Percentiles rank a stretch among this genome's conserved stretches.
These are phyloP conservation scores for Jordanella pulchra DNA, from an alignment of 2,797 vertebrate species.

Conservation along the genomic window DNA sequence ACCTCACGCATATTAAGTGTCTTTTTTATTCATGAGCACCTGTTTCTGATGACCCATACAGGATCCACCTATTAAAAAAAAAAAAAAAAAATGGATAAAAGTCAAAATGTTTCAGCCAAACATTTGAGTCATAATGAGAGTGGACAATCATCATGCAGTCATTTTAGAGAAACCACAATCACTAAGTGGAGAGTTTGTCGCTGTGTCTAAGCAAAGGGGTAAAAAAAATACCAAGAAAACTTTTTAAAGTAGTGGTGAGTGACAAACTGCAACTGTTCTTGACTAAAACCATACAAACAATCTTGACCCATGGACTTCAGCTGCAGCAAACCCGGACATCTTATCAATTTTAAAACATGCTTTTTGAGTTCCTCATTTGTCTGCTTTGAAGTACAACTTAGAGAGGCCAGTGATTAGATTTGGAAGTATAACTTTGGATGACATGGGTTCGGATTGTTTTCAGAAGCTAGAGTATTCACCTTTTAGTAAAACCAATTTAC, in stretches of 20 bases:
- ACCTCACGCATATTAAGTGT: constrained; percentile 71
- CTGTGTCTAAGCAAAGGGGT: constrained; percentile 1
- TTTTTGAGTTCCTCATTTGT: constrained; percentile 23
- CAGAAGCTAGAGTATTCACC: too few species aligned
- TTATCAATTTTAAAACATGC: not conserved
- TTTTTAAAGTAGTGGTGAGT: not conserved
- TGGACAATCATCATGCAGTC: constrained; percentile 39
- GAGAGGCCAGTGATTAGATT: constrained; percentile 40
- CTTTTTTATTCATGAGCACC: constrained; percentile 79
- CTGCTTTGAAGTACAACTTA: constrained; percentile 29
- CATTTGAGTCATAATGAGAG: constrained; percentile 34
- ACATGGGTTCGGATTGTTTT: not conserved
- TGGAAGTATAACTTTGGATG: constrained; percentile 12
- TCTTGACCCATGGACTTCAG: not conserved
- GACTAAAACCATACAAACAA: not conserved
- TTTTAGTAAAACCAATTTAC: too few species aligned
- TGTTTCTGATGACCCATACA: constrained; percentile 64
- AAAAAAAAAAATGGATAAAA: too few species aligned
- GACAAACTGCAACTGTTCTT: too few species aligned
- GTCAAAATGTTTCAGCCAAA: constrained; percentile 29
- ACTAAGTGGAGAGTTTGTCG: not conserved
- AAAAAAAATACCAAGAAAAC: constrained; percentile 7
- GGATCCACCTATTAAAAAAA: constrained; percentile 50
- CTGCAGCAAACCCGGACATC: constrained; percentile 21
- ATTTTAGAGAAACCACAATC: constrained; percentile 28